Conservation (phyloP, 1,140 invertebrate genomes). For the Pseudomyrmex cubaensis region DNA sequence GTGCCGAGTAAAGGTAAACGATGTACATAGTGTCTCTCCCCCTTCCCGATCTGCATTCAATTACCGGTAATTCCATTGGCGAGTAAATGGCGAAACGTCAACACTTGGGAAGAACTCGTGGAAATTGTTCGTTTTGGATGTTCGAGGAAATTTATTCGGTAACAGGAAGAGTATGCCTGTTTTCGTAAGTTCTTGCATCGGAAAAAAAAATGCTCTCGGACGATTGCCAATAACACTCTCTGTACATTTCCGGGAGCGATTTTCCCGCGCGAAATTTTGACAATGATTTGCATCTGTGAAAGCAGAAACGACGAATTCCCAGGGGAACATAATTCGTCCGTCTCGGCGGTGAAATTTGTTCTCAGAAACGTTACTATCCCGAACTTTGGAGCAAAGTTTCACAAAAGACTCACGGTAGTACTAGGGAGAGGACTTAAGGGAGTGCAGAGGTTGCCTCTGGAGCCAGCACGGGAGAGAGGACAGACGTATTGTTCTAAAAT, state of each 20-base stretch:
- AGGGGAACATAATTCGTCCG: slow-evolving; percentile 46
- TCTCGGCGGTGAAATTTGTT: slow-evolving; percentile 56
- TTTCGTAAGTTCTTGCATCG: background rate
- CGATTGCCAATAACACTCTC: background rate
- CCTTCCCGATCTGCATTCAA: slow-evolving; percentile 69
- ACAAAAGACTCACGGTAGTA: slow-evolving; percentile 55
- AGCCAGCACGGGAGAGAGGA: background rate
- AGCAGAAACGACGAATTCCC: slow-evolving; percentile 10
- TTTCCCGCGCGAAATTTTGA: slow-evolving; percentile 15
- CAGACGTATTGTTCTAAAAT: slow-evolving; percentile 52
- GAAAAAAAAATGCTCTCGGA: background rate
- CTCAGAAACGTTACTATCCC: slow-evolving; percentile 52
- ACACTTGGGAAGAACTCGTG: background rate
- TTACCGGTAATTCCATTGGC: slow-evolving; percentile 72
- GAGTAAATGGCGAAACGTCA: slow-evolving; percentile 67
- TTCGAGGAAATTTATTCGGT: background rate
- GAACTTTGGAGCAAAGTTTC: slow-evolving; percentile 53
- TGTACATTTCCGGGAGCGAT: background rate
- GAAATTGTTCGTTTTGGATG: background rate
- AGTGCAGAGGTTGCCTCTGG: background rate
- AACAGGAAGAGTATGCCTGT: background rate
- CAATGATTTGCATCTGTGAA: slow-evolving; percentile 41
- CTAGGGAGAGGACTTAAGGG: slow-evolving; percentile 38
- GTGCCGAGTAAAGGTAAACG: slow-evolving; percentile 57
- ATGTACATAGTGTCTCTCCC: slow-evolving; percentile 47